These are phyloP conservation scores for Andrena bicolor DNA, from an alignment of 2,888 invertebrate genomes.

Conservation along the genomic window DNA sequence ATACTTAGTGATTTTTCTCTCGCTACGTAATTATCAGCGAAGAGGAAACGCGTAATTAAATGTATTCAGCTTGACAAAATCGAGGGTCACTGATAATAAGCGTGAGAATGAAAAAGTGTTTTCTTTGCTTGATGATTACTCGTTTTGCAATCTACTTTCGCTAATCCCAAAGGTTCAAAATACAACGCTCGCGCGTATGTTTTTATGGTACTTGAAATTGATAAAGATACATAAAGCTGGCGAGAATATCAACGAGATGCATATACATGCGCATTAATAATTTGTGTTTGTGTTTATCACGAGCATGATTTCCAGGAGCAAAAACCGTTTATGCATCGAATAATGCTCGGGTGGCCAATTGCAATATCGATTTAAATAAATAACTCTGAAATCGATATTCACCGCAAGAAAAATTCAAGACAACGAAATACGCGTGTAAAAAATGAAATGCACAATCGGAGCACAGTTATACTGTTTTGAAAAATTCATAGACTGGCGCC, in stretches of 20 bases:
- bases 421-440: background rate
- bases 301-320: background rate
- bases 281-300: background rate
- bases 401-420: background rate
- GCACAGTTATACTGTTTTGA: conserved; percentile 47
- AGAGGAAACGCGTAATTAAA: no score
- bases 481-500: conserved; percentile 72
- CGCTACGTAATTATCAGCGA: no score
- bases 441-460: background rate
- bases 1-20: background rate
- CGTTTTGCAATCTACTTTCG: background rate
- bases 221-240: background rate
- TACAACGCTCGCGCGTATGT: background rate
- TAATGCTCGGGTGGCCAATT: background rate
- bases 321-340: background rate
- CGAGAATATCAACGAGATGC: background rate
- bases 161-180: no score
- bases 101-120: no score
- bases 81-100: no score
- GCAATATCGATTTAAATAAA: background rate
- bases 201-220: background rate
- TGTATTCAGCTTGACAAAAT: no score
- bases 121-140: no score
- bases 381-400: background rate
- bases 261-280: background rate